Percentiles rank a stretch among this genome's conserved stretches.
Evolutionary conservation across 2,113 vertebrate genomes (phyloP).

Genomic region (Nerophis lumbriciformis): DNA sequence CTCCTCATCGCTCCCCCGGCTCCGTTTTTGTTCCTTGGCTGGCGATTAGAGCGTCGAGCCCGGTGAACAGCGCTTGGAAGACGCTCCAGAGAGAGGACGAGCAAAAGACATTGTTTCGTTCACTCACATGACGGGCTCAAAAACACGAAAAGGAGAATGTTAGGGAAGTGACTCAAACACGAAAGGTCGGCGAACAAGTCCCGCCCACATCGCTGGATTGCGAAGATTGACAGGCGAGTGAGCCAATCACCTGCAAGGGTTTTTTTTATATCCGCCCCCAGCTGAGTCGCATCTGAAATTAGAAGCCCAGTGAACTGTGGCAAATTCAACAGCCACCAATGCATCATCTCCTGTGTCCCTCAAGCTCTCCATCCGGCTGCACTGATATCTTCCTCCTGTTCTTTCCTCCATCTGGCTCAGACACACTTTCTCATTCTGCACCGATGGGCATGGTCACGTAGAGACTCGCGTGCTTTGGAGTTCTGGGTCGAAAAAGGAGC

Average conservation of each 20-base stretch:
- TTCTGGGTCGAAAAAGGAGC: constrained; percentile 27
- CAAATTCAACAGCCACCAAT: constrained; percentile 19
- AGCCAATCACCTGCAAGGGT: constrained; percentile 10
- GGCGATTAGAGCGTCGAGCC: constrained; percentile 17
- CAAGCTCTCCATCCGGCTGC: background rate
- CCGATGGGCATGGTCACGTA: constrained; percentile 25
- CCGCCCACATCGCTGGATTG: constrained; percentile 23
- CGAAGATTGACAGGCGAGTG: constrained; percentile 12
- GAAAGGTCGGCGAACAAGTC: background rate
- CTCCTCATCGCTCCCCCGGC: constrained; percentile 25
- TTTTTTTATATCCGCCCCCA: constrained; percentile 1
- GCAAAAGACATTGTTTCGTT: background rate
- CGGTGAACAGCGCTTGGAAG: constrained; percentile 3
- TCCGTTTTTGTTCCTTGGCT: constrained; percentile 12
- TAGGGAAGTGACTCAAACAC: too few species aligned
- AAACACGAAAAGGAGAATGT: background rate
- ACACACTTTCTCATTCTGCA: constrained; percentile 27
- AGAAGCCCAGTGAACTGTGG: constrained; percentile 20
- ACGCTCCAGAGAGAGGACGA: constrained; percentile 11
- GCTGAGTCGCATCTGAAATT: constrained; percentile 28
- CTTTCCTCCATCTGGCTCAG: constrained; percentile 32
- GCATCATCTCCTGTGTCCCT: constrained; percentile 1
- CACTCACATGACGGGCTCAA: background rate
- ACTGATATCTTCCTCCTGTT: background rate
- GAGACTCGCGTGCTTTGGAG: constrained; percentile 27